Evolutionary conservation across 2,113 vertebrate species (phyloP).

Genomic region (Sterna hirundo): DNA sequence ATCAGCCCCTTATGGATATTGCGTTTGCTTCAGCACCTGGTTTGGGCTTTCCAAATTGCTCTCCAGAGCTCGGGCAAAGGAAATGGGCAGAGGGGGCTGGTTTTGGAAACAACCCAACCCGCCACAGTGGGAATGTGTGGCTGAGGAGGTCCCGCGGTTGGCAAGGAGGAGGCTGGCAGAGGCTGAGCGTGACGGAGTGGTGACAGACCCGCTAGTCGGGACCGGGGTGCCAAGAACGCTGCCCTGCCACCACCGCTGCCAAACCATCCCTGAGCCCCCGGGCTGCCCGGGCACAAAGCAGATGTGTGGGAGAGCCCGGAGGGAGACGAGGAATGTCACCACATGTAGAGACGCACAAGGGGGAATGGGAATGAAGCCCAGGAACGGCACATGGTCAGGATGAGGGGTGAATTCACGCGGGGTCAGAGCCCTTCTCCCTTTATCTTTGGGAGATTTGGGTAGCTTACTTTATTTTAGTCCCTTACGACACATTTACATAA

Average conservation of each 20-base stretch:
- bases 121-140: not conserved
- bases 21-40: accelerated
- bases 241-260: not conserved
- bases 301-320: not conserved
- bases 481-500: conserved; percentile 62
- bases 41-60: not conserved
- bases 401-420: not conserved
- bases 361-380: not conserved
- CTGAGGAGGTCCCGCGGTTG: not conserved
- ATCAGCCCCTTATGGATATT: not conserved
- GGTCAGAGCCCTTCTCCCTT: conserved; percentile 43
- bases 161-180: not conserved
- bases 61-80: not conserved
- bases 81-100: not conserved
- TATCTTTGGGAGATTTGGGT: conserved; percentile 64
- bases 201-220: not conserved
- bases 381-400: not conserved
- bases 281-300: not conserved
- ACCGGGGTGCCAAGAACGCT: not conserved
- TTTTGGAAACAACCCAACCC: not conserved
- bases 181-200: not conserved
- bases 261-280: not conserved
- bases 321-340: not conserved
- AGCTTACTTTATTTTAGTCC: conserved; percentile 71
- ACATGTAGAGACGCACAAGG: not conserved